These are phyloP conservation scores for Simalia tracyae DNA, from an alignment of 2,797 vertebrate species.

Conservation along the genomic window DNA sequence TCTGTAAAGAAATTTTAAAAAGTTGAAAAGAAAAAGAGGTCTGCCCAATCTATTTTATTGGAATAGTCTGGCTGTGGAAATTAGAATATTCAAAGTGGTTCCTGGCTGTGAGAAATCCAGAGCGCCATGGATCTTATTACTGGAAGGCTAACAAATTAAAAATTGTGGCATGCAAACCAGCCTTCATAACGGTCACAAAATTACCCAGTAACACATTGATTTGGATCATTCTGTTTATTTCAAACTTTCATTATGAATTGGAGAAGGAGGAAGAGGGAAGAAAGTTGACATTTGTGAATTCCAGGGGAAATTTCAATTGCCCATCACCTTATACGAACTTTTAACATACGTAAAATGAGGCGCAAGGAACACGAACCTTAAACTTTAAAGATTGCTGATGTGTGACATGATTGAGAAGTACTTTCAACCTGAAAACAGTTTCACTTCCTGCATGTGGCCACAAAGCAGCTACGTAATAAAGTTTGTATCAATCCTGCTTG, in stretches of 20 bases:
- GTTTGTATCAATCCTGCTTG: constrained; percentile 60
- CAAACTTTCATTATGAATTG: constrained; percentile 37
- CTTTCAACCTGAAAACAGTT: constrained; percentile 76
- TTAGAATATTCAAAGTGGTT: neutral
- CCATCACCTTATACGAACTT: constrained; percentile 49
- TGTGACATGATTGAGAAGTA: constrained; percentile 77
- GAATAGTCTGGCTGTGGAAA: too few species aligned
- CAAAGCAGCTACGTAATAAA: constrained; percentile 76
- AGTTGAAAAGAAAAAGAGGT: neutral
- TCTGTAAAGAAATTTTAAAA: neutral
- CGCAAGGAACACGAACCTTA: constrained; percentile 56
- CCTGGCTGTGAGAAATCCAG: neutral
- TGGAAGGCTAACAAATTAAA: constrained; percentile 20
- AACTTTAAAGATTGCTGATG: constrained; percentile 68
- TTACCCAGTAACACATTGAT: constrained; percentile 32
- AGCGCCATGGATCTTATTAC: neutral
- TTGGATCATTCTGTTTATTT: neutral
- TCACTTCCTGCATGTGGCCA: constrained; percentile 77
- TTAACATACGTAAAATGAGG: constrained; percentile 55
- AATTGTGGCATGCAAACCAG: neutral
- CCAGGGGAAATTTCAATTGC: constrained; percentile 45
- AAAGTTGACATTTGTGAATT: constrained; percentile 42
- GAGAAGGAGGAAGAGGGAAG: neutral
- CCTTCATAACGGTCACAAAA: constrained; percentile 36
- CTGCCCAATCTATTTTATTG: neutral